Evolutionary conservation across 2,888 invertebrate genomes (phyloP), one percentile per base, ranked within the genome.

Genomic region (Mythimna loreyi): DNA sequence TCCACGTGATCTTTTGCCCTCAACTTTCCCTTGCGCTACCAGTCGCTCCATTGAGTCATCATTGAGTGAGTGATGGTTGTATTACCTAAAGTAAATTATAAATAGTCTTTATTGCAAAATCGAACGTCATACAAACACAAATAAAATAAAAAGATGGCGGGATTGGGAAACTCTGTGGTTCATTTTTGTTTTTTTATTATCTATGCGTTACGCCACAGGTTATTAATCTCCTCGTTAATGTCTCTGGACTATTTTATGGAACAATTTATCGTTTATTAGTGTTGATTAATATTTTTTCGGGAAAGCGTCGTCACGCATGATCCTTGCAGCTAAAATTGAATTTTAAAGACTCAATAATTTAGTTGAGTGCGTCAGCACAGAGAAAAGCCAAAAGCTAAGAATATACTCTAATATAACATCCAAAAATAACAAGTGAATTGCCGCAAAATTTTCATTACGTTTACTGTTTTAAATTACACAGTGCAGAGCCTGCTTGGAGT

Each of bases 161-260:
- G 49, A 43, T 16, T 43, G 1, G 4, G 43, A n/a, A 50, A 53
- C 16, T 52, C 55, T 64, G 62, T 60, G 50, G 64, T 73, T 73
- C 73, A 72, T 78, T 72, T 81, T 67, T 64, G 25, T 61, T 60
- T 77, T n/a, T 74, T 82, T 83, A 76, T 71, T 72, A 74, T 47
- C 66, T 40, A 49, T 56, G 53, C 70, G 72, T 74, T 50, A 57
- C 52, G 60, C 72, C 68, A 76, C 64, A 81, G 68, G 78, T 76
- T 78, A 80, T 76, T 63, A 78, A 78, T 75, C 58, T 57, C 25
- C 65, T 71, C 74, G 71, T 83, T 71, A 83, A 78, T 67, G 72
- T 56, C 59, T 23, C 19, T 52, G 58, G 57, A 69, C 53, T 56
- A 75, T 78, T 81, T 83, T 67, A 83, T 78, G 61, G 55, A 9